These are phyloP conservation scores for Sinella curviseta DNA, from an alignment of 1,140 invertebrate species.

Conservation along the genomic window DNA sequence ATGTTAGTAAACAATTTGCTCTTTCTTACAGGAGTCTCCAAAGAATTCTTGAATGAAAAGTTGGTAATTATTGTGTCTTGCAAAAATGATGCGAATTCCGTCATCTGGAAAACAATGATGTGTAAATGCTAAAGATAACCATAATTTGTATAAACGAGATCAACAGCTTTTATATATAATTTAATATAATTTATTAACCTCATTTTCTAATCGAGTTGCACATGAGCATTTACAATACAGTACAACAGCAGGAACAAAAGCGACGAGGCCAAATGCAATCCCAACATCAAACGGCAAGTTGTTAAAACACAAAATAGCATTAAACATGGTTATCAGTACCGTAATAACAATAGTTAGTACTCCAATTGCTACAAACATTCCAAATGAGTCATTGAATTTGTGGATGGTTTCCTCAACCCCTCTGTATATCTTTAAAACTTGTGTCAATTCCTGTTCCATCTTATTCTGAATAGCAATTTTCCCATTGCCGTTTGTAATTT, in stretches of 20 bases:
- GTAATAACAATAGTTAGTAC: neutral
- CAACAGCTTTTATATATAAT: neutral
- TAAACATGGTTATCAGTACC: neutral
- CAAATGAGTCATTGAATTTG: neutral
- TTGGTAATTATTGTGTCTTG: neutral
- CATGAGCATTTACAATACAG: neutral
- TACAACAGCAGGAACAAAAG: neutral
- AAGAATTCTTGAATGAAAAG: no score
- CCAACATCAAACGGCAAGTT: neutral
- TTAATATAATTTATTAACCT: neutral
- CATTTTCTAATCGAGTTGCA: neutral
- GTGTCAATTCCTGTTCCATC: no score
- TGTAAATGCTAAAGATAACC: no score
- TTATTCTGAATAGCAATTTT: no score
- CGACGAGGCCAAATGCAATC: neutral
- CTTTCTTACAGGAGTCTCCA: no score
- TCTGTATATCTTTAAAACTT: no score
- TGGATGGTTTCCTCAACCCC: no score
- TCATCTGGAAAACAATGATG: neutral
- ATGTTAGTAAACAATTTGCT: no score
- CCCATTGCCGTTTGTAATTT: no score
- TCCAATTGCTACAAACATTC: neutral
- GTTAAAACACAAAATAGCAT: neutral
- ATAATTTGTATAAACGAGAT: neutral
- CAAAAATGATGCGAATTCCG: neutral